Conservation (phyloP, 2,113 vertebrate genomes). For the Athene cunicularia region DNA sequence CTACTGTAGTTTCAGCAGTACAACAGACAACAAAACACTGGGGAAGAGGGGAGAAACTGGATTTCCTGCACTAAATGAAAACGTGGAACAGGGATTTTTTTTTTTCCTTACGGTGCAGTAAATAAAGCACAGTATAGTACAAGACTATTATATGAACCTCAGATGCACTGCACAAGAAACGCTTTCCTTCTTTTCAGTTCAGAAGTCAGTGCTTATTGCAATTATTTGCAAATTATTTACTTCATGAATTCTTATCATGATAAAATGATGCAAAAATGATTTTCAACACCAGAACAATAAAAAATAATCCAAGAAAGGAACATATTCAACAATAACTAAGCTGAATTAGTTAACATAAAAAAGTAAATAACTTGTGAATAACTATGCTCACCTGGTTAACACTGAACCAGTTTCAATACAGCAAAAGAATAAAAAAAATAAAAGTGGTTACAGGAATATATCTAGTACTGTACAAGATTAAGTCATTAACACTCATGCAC, state of each 20-base stretch:
- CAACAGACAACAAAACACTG: constrained; percentile 89
- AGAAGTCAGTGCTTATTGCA: constrained; percentile 90
- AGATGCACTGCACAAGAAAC: constrained; percentile 86
- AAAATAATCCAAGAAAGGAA: constrained; percentile 82
- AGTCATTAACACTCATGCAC: constrained; percentile 96
- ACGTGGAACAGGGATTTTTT: constrained; percentile 79
- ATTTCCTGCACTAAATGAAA: constrained; percentile 89
- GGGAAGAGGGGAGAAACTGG: constrained; percentile 69
- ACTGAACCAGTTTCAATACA: constrained; percentile 86
- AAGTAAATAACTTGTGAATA: constrained; percentile 83
- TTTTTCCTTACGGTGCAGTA: constrained; percentile 82
- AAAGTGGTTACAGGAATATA: constrained; percentile 93
- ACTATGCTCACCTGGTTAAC: constrained; percentile 84
- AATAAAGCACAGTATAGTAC: constrained; percentile 83
- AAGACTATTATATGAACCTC: constrained; percentile 88
- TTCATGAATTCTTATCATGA: constrained; percentile 88
- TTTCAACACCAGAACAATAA: constrained; percentile 83
- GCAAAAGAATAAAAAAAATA: constrained; percentile 80
- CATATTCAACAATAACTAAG: constrained; percentile 91
- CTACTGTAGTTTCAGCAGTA: constrained; percentile 95
- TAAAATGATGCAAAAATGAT: constrained; percentile 81
- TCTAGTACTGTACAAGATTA: constrained; percentile 92
- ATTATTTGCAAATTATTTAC: constrained; percentile 84
- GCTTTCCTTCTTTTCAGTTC: constrained; percentile 86
- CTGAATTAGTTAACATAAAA: constrained; percentile 91